Conservation (phyloP, 2,113 vertebrate species). For the Zonotrichia leucophrys region DNA sequence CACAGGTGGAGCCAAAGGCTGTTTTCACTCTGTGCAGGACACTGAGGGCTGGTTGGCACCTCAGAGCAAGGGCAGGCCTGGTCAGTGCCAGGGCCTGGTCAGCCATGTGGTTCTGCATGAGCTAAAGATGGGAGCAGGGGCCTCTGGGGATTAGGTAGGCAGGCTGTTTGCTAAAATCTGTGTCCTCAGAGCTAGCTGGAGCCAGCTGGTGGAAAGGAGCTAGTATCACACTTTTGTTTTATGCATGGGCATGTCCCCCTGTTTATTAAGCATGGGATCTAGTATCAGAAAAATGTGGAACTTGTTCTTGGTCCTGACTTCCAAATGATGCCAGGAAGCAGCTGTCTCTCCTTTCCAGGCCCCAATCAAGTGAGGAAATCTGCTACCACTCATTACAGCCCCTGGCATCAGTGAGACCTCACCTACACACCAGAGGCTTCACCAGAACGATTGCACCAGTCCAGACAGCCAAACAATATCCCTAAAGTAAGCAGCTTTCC, state of each 20-base stretch:
- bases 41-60: background rate
- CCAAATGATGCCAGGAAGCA: background rate
- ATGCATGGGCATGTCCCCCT: fast-evolving
- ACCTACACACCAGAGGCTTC: background rate
- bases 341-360: background rate
- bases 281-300: background rate
- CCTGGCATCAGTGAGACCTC: fast-evolving
- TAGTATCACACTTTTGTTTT: background rate
- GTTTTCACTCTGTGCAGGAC: background rate
- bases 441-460: background rate
- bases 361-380: background rate
- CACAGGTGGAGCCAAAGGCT: background rate
- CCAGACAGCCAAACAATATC: background rate
- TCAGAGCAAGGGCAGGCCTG: background rate
- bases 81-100: background rate
- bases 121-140: background rate
- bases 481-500: background rate
- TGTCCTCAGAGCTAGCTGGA: background rate
- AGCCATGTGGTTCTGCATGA: too few relatives aligned
- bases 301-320: background rate
- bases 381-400: background rate
- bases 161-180: background rate
- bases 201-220: background rate
- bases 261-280: background rate
- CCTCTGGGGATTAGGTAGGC: background rate